phyloP scores from a whole-genome alignment of 2,797 vertebrate species.

The Halcyon leucocephala region DNA sequence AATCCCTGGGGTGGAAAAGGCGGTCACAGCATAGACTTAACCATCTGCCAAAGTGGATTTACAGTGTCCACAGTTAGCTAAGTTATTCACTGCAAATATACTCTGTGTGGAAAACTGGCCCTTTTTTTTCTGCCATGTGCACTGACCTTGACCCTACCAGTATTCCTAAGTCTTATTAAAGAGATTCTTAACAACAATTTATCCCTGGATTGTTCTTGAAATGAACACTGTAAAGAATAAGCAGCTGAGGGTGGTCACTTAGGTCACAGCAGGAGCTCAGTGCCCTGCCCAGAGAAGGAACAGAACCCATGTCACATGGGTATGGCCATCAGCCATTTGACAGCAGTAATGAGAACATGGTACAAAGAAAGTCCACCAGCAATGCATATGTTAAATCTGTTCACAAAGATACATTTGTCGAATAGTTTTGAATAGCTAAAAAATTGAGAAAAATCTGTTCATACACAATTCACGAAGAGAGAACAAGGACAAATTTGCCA shows the following conservation, averaged over 20 bases:
- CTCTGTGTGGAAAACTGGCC: neutral
- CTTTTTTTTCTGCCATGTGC: neutral
- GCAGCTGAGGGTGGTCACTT: neutral
- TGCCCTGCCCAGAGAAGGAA: neutral
- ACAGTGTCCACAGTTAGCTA: neutral
- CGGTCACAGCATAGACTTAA: neutral
- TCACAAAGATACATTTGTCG: slow-evolving; percentile 22
- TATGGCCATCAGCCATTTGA: neutral
- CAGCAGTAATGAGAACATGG: neutral
- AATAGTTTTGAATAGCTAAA: slow-evolving; percentile 45
- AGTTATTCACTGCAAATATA: slow-evolving; percentile 52
- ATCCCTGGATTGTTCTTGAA: neutral
- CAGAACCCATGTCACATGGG: neutral
- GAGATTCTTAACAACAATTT: slow-evolving; percentile 3
- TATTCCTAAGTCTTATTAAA: neutral
- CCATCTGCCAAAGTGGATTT: slow-evolving; percentile 54
- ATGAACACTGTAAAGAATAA: neutral
- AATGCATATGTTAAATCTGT: slow-evolving; percentile 32
- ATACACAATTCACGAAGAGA: slow-evolving; percentile 29
- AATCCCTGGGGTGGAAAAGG: neutral
- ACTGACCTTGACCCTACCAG: slow-evolving; percentile 10
- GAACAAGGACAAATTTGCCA: slow-evolving; percentile 55
- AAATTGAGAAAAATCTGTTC: slow-evolving; percentile 63
- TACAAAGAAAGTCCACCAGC: slow-evolving; percentile 28
- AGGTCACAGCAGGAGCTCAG: neutral